A percentile compares a stretch with the other conserved stretches of the same genome.
phyloP scores from a whole-genome alignment of 2,113 vertebrate species.

The Tupaia chinensis region DNA sequence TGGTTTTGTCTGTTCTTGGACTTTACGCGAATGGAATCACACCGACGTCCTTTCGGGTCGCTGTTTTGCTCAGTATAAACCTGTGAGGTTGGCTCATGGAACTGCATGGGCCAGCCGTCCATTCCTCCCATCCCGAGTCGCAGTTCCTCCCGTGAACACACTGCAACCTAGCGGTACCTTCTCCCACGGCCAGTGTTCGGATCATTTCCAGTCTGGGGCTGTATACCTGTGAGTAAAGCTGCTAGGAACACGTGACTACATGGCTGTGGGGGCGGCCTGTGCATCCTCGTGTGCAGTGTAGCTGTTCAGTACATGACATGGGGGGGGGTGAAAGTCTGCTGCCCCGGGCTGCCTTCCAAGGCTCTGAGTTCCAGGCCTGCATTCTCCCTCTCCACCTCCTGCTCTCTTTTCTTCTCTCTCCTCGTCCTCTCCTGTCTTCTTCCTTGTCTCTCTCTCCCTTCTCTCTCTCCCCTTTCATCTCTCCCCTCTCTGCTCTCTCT shows the following conservation, averaged over 20 bases:
- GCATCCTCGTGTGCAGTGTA: background rate
- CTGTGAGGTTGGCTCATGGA: background rate
- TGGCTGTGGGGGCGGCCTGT: background rate
- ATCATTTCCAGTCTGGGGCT: background rate
- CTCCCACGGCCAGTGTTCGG: background rate
- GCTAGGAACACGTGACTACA: background rate
- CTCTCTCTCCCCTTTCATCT: background rate
- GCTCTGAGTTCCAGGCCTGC: background rate
- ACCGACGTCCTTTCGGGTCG: background rate
- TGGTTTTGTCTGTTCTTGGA: background rate
- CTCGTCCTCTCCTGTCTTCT: no score
- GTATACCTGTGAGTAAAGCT: background rate
- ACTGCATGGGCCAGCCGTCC: accelerated
- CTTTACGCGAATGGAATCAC: background rate
- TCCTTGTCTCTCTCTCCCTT: background rate
- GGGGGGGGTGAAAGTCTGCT: background rate
- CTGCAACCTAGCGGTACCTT: no score
- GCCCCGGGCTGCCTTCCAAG: background rate
- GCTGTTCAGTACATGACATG: accelerated
- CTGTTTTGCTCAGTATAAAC: background rate
- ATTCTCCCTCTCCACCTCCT: background rate
- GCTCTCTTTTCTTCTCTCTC: accelerated
- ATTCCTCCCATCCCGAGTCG: accelerated
- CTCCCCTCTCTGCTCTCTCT: no score
- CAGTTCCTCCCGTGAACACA: background rate